Conservation (phyloP, 2,888 invertebrate species). For the Tetheella fluctuosa region DNA sequence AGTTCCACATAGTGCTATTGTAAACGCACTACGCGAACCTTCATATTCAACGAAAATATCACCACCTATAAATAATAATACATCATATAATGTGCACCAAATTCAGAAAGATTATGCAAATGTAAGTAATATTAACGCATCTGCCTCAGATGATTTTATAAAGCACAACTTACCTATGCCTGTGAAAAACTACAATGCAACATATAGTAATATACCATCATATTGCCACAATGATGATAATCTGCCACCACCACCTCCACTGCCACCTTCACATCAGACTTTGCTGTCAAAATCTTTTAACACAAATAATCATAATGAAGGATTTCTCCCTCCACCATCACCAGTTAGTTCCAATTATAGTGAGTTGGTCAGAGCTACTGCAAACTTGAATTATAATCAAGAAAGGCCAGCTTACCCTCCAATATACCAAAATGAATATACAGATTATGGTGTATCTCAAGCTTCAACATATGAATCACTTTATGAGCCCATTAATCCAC, state of each 20-base stretch:
- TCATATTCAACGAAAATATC: conserved; percentile 87
- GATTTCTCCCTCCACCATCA: conserved; percentile 92
- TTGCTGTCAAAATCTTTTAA: conserved; percentile 76
- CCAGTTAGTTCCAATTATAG: conserved; percentile 96
- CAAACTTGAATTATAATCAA: conserved; percentile 81
- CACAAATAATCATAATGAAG: conserved; percentile 81
- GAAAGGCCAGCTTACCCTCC: conserved; percentile 86
- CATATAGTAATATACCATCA: conserved; percentile 85
- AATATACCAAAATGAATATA: conserved; percentile 86
- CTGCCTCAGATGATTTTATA: conserved; percentile 44
- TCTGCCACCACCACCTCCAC: conserved; percentile 83
- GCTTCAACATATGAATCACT: conserved; percentile 92
- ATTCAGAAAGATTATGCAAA: conserved; percentile 68
- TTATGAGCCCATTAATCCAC: conserved; percentile 96
- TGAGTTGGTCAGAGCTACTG: conserved; percentile 91
- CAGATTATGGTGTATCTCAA: conserved; percentile 70
- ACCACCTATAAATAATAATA: conserved; percentile 67
- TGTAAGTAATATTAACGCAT: conserved; percentile 52
- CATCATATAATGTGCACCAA: conserved; percentile 49
- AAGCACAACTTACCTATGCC: conserved; percentile 45
- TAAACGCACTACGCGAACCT: conserved; percentile 88
- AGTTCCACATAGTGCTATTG: conserved; percentile 90
- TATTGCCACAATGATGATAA: conserved; percentile 75
- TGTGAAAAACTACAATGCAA: conserved; percentile 62
- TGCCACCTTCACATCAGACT: conserved; percentile 68